Percentiles rank a stretch among this genome's conserved stretches.
Evolutionary conservation across 2,888 invertebrate genomes (phyloP).

Genomic region (Panopea generosa): DNA sequence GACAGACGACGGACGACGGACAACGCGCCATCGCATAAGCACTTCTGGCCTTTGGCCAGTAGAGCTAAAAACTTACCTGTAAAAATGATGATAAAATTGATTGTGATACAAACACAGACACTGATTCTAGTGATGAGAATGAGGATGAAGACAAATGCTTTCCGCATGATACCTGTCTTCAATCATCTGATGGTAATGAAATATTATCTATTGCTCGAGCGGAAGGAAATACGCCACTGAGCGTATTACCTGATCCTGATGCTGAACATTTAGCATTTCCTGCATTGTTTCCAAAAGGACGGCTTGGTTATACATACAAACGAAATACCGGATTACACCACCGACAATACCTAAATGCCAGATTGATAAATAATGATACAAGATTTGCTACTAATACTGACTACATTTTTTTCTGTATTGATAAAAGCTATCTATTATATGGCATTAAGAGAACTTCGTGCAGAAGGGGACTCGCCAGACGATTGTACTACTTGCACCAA

Average conservation of each 20-base stretch:
- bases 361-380: slow-evolving; percentile 20
- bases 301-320: slow-evolving; percentile 7
- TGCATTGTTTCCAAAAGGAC: slow-evolving; percentile 29
- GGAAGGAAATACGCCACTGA: slow-evolving; percentile 4
- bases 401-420: slow-evolving; percentile 26
- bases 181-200: not conserved
- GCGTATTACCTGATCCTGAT: not conserved
- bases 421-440: slow-evolving; percentile 9
- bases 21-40: no score
- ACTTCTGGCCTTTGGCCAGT: no score
- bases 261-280: slow-evolving; percentile 15
- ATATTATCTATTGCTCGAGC: slow-evolving; percentile 13
- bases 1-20: no score
- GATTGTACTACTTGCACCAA: slow-evolving; percentile 16
- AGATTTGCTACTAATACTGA: slow-evolving; percentile 28
- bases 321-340: slow-evolving; percentile 9
- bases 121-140: slow-evolving; percentile 5
- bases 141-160: slow-evolving; percentile 2
- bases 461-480: slow-evolving; percentile 6
- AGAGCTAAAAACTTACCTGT: no score
- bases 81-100: not conserved
- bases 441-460: not conserved
- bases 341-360: slow-evolving; percentile 15
- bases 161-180: slow-evolving; percentile 1
- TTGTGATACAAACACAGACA: not conserved